A percentile compares a stretch with the other conserved stretches of the same genome.
Conservation (phyloP, 2,113 vertebrate species). For the Isichthys henryi region DNA sequence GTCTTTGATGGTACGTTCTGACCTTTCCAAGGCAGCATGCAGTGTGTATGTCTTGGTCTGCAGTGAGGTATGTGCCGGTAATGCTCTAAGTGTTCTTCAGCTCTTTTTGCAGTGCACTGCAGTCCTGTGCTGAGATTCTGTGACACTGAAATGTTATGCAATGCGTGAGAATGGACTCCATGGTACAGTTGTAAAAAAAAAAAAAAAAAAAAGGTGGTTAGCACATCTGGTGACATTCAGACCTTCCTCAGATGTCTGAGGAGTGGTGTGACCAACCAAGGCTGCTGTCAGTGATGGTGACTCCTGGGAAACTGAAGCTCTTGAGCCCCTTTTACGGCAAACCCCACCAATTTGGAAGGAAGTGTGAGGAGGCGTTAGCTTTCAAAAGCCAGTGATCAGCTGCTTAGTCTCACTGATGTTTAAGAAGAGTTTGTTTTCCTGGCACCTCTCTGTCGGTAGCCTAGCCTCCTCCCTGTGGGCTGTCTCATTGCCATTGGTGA, state of each 20-base stretch:
- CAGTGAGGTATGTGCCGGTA: not conserved
- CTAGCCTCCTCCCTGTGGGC: not conserved
- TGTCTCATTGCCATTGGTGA: not conserved
- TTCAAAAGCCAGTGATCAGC: not conserved
- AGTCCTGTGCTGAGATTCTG: not conserved
- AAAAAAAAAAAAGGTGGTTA: not conserved
- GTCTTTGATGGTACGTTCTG: not conserved
- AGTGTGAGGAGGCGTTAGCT: not conserved
- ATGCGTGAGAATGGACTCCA: not conserved
- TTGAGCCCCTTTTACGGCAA: not conserved
- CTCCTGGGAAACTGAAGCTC: not conserved
- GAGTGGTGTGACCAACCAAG: not conserved
- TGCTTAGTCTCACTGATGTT: not conserved
- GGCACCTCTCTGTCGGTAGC: not conserved
- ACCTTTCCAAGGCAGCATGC: not conserved
- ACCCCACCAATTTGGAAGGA: not conserved
- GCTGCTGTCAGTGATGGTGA: not conserved
- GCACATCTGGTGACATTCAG: not conserved
- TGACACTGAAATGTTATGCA: not conserved
- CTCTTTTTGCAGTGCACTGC: not conserved
- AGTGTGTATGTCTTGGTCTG: not conserved
- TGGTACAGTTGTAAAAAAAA: not conserved
- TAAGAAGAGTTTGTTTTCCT: not conserved
- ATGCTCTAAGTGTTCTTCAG: not conserved
- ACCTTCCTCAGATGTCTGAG: not conserved